Conservation (phyloP, 2,797 vertebrate genomes). For the Pseudochirops corinnae region DNA sequence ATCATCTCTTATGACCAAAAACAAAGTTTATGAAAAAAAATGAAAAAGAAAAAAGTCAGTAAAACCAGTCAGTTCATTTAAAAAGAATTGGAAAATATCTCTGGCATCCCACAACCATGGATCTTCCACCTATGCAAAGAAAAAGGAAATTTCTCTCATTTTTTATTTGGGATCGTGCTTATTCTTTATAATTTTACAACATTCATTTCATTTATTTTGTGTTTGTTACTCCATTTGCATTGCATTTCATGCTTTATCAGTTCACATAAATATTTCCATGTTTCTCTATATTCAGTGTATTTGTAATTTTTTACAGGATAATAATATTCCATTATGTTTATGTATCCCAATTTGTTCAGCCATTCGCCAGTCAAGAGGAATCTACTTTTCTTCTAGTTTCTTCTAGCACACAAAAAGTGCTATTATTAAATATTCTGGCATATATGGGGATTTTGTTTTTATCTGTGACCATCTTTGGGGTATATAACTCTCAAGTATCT, state of each 20-base stretch:
- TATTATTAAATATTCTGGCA: background rate
- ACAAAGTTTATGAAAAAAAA: background rate
- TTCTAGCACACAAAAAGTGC: background rate
- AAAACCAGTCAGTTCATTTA: background rate
- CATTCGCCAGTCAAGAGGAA: too few relatives aligned
- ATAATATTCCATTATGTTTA: background rate
- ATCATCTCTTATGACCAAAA: background rate
- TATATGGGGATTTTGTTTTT: background rate
- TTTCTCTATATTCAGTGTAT: background rate
- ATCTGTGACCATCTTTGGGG: background rate
- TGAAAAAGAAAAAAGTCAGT: constrained; percentile 17
- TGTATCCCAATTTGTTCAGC: background rate
- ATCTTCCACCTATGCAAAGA: background rate
- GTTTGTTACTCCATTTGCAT: background rate
- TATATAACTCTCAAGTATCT: background rate
- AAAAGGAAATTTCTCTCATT: background rate
- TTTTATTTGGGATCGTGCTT: background rate
- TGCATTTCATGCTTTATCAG: too few relatives aligned
- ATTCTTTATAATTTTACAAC: background rate
- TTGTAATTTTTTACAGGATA: background rate
- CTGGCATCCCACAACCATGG: background rate
- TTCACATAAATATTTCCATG: background rate
- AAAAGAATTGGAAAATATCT: background rate
- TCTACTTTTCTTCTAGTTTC: background rate
- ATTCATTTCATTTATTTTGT: background rate